Evolutionary conservation across 2,888 invertebrate species (phyloP), one percentile per base, ranked within the genome.

Genomic region (Neoaliturus tenellus): DNA sequence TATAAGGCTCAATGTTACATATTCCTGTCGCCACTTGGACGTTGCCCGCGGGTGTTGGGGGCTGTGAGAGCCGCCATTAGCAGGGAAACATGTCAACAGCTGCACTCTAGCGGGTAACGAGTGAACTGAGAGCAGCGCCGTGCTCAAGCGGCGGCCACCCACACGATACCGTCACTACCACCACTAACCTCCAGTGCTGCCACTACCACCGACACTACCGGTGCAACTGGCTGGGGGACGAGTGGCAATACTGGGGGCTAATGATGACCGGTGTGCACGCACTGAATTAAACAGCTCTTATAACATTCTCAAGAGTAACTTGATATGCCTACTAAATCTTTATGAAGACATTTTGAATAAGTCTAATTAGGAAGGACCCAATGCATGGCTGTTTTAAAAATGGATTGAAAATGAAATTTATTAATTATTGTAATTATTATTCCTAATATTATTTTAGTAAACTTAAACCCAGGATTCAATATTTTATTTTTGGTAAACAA

Each of bases 51-150:
- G 69, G 69, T 17, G 28, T 10, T 35, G 5, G 39, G 69, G 69
- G 39, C 39, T 39, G 39, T 39, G 69, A 69, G 69, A 69, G 69
- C 35, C 20, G 39, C 69, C 33, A 69, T 69, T 69, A 69, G 69
- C 10, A 20, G 69, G 69, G 55, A 31, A 69, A 69, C 39, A 69
- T 35, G 69, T 69, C 69, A 69, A 69, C 69, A 69, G 69, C 69
- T 39, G 69, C 35, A 14, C 35, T 69, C 69, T 69, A 17, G 69
- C 69, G 69, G 69, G 69, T 69, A 69, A 69, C 69, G 69, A 69
- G 69, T 35, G 35, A 35, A 69, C 69, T 69, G 62, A 69, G 69
- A 69, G 69, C 39, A 25, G 69, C 69, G 69, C 39, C 69, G 69
- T 69, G 69, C 69, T 69, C 69, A 69, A 69, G 69, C 69, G 20